These are phyloP conservation scores for Lepidurus couesii DNA, from an alignment of 1,140 invertebrate genomes.

Conservation along the genomic window DNA sequence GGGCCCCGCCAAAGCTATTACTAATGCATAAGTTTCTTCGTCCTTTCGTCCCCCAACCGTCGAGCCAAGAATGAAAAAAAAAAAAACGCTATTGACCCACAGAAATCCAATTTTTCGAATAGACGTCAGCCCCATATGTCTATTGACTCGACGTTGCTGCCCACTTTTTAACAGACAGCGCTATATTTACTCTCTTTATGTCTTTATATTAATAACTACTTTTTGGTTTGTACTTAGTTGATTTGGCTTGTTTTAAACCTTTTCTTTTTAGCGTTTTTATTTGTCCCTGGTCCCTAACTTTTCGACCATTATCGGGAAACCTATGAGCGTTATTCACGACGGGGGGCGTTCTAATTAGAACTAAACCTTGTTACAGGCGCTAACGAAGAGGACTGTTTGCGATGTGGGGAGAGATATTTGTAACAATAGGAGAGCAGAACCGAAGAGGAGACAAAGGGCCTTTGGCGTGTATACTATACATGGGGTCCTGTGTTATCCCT, in stretches of 20 bases:
- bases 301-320: not conserved
- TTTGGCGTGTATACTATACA: not conserved
- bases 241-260: not conserved
- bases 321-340: not conserved
- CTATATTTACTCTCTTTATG: not conserved
- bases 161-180: not conserved
- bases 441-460: not conserved
- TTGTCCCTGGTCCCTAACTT: not conserved
- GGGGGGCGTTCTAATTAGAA: constrained; percentile 7
- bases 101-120: not conserved
- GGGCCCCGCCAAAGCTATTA: constrained; percentile 4
- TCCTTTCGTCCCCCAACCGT: not conserved
- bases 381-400: not conserved
- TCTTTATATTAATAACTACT: not conserved
- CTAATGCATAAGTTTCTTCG: constrained; percentile 5
- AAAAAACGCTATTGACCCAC: constrained; percentile 8
- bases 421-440: not conserved
- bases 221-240: not conserved
- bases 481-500: not conserved
- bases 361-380: constrained; percentile 2
- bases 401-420: not conserved
- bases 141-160: not conserved
- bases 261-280: not conserved
- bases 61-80: not conserved
- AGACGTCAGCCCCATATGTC: not conserved